phyloP scores from a whole-genome alignment of 2,888 invertebrate genomes.

The Cyclophora punctaria region DNA sequence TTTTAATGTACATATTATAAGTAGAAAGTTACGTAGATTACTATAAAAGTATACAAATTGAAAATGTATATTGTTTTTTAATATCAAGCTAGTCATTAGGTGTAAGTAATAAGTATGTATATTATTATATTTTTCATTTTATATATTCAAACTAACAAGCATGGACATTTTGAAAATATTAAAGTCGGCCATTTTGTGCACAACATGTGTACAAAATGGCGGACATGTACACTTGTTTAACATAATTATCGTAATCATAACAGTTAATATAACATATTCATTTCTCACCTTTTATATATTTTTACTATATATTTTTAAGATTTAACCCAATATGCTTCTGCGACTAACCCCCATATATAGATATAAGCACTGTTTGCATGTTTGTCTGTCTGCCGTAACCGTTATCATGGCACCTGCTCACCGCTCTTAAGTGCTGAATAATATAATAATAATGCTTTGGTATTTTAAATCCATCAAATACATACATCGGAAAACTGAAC shows the following conservation, averaged over 20 bases:
- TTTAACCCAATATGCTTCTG: neutral
- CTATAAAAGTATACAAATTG: neutral
- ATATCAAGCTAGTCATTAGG: neutral
- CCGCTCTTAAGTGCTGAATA: conserved; percentile 36
- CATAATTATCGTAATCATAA: too few relatives aligned
- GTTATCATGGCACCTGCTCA: conserved; percentile 20
- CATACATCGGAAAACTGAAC: too few relatives aligned
- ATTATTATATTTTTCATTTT: too few relatives aligned
- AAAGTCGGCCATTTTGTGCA: too few relatives aligned
- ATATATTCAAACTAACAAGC: too few relatives aligned
- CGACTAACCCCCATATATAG: neutral
- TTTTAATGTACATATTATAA: neutral
- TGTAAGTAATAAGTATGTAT: too few relatives aligned
- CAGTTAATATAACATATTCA: too few relatives aligned
- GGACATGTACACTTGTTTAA: too few relatives aligned
- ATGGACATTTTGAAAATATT: too few relatives aligned
- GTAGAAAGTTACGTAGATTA: neutral
- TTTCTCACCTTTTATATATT: too few relatives aligned
- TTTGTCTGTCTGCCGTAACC: neutral
- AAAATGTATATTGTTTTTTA: neutral
- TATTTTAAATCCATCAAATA: conserved; percentile 24
- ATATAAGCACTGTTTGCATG: conserved; percentile 4
- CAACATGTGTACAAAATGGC: too few relatives aligned
- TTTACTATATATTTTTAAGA: too few relatives aligned
- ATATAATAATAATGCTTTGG: neutral